Percentiles rank a stretch among this genome's conserved stretches.
Evolutionary conservation across 2,888 invertebrate species (phyloP).

Genomic region (Tribolium freemani): DNA sequence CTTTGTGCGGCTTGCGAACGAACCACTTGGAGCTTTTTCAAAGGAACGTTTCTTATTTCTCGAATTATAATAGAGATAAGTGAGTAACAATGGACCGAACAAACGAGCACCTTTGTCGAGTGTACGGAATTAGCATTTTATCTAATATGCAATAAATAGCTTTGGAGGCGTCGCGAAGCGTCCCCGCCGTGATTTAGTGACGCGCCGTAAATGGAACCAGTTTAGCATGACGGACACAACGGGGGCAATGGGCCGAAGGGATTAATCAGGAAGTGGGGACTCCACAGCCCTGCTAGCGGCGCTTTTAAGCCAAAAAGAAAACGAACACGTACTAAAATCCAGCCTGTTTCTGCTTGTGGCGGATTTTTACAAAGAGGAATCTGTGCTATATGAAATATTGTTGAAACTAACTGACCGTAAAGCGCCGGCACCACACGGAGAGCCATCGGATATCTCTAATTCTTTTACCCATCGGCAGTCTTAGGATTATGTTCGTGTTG

Average conservation of each 20-base stretch:
- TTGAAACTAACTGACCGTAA: conserved; percentile 78
- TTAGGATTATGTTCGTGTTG: conserved; percentile 85
- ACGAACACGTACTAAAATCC: background rate
- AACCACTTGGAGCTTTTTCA: background rate
- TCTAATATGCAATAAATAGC: conserved; percentile 61
- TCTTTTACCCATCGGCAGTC: conserved; percentile 86
- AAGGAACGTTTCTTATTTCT: background rate
- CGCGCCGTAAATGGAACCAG: conserved; percentile 62
- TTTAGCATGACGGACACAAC: conserved; percentile 61
- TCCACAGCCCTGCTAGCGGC: background rate
- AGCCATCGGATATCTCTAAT: conserved; percentile 92
- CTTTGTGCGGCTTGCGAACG: background rate
- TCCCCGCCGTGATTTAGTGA: conserved; percentile 62
- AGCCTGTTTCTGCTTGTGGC: background rate
- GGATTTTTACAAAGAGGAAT: background rate
- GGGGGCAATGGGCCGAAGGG: conserved; percentile 68
- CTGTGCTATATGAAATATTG: background rate
- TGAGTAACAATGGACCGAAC: conserved; percentile 28
- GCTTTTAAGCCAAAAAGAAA: background rate
- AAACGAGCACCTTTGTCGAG: conserved; percentile 33
- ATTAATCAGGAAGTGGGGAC: conserved; percentile 67
- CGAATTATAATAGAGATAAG: conserved; percentile 26
- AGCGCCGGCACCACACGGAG: conserved; percentile 92
- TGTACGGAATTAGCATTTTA: conserved; percentile 58
- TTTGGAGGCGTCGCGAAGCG: conserved; percentile 52